Evolutionary conservation across 2,888 invertebrate species (phyloP).

Genomic region (Tenthredo mesomela): DNA sequence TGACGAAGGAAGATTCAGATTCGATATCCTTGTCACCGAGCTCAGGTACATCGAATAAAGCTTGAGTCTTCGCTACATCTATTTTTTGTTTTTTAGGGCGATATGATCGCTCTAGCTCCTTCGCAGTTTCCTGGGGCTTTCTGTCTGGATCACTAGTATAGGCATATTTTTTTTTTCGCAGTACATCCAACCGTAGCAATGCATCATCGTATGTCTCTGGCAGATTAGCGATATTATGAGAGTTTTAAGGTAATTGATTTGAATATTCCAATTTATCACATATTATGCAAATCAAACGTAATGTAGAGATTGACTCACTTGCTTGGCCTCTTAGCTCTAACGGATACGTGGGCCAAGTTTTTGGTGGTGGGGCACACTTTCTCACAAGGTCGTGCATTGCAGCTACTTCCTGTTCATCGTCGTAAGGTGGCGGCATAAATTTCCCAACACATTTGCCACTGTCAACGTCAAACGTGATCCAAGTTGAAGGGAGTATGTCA

Average conservation of each 20-base stretch:
- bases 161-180: neutral
- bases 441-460: too few species aligned
- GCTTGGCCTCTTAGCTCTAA: neutral
- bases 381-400: neutral
- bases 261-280: neutral
- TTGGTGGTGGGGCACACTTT: slow-evolving; percentile 13
- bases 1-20: too few species aligned
- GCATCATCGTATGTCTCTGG: neutral
- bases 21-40: too few species aligned
- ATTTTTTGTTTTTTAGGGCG: neutral
- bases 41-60: too few species aligned
- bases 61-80: neutral
- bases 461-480: too few species aligned
- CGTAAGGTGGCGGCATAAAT: too few species aligned
- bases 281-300: neutral
- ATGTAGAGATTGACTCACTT: neutral
- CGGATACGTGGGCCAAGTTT: neutral
- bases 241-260: neutral
- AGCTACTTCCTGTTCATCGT: too few species aligned
- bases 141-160: neutral
- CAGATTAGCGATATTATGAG: neutral
- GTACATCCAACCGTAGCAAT: neutral
- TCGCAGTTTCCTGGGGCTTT: neutral
- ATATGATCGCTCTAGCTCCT: neutral
- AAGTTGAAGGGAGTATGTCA: too few species aligned